Percentiles rank a stretch among this genome's conserved stretches.
phyloP scores from a whole-genome alignment of 2,113 vertebrate genomes.

The Pterocles orientalis region DNA sequence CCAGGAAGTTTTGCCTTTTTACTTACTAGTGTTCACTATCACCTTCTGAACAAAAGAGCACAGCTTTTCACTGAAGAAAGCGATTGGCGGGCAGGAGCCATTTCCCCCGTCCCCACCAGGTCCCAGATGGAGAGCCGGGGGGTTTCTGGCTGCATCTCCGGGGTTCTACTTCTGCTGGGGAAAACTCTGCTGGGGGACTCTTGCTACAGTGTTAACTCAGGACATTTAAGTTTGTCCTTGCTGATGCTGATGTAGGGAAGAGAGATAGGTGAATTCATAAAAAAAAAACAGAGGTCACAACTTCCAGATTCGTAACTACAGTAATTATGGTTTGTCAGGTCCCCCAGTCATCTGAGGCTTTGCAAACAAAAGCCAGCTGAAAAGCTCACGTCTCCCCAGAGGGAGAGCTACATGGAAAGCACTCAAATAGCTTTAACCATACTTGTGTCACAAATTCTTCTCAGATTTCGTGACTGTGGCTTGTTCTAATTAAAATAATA shows the following conservation, averaged over 20 bases:
- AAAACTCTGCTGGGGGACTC: not conserved
- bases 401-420: not conserved
- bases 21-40: not conserved
- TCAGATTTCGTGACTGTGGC: not conserved
- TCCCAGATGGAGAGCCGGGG: not conserved
- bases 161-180: not conserved
- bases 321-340: not conserved
- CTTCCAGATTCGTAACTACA: not conserved
- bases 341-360: not conserved
- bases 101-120: not conserved
- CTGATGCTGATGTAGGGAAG: not conserved
- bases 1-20: not conserved
- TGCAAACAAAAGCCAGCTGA: not conserved
- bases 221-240: not conserved
- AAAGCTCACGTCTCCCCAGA: not conserved
- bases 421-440: slow-evolving; percentile 18
- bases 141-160: not conserved
- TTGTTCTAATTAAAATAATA: slow-evolving; percentile 5
- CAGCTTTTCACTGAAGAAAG: not conserved
- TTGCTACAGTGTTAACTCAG: not conserved
- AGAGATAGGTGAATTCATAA: not conserved
- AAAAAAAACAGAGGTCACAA: not conserved
- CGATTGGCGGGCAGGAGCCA: no score
- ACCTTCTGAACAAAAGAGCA: not conserved
- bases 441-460: slow-evolving; percentile 28